These are phyloP conservation scores for Petroica traversi DNA, from an alignment of 2,113 vertebrate genomes.

Conservation along the genomic window DNA sequence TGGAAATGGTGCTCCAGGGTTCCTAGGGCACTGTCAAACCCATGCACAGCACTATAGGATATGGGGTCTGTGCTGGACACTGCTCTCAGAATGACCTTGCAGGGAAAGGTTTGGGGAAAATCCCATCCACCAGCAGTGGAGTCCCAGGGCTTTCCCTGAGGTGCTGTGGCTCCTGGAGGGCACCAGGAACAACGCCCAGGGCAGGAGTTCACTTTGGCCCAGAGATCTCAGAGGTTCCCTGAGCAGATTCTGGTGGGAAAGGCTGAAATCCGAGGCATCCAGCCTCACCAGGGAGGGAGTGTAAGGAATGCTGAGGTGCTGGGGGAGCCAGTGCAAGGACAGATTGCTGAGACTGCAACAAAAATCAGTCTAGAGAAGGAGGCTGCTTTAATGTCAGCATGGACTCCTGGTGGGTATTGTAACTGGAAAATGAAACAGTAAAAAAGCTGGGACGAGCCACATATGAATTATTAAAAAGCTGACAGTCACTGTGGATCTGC, in stretches of 20 bases:
- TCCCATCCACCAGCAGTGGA: not conserved
- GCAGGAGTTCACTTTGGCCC: not conserved
- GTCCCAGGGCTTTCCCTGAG: not conserved
- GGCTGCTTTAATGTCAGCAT: not conserved
- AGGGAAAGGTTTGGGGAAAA: not conserved
- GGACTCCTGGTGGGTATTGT: not conserved
- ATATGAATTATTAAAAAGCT: not conserved
- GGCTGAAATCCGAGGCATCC: not conserved
- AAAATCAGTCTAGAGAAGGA: not conserved
- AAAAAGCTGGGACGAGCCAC: not conserved
- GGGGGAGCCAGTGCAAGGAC: not conserved
- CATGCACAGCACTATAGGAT: not conserved
- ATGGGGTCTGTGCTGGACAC: not conserved
- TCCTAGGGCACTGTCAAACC: not conserved
- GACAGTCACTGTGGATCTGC: not conserved
- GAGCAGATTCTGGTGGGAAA: not conserved
- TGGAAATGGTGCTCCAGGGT: not conserved
- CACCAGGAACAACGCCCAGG: not conserved
- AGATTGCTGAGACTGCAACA: not conserved
- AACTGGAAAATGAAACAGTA: not conserved
- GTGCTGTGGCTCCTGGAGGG: not conserved
- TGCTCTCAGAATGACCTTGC: not conserved
- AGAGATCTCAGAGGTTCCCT: not conserved
- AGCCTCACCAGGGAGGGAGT: not conserved
- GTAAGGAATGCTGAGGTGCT: not conserved